A percentile compares a stretch with the other conserved stretches of the same genome.
Evolutionary conservation across 2,888 invertebrate species (phyloP).

Genomic region (Chydorus sphaericus): DNA sequence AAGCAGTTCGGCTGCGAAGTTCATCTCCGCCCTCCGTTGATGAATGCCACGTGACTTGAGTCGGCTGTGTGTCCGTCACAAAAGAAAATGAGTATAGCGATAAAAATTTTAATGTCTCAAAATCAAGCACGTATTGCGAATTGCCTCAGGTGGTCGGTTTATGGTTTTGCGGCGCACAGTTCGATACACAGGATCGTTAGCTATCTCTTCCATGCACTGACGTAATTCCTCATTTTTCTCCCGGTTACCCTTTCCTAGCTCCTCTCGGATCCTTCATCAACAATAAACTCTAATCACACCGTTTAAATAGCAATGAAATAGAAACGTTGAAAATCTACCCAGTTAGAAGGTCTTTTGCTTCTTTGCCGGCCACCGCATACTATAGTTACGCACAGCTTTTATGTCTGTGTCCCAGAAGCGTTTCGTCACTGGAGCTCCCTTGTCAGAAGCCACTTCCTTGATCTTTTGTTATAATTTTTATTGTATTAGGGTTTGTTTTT

Average conservation of each 20-base stretch:
- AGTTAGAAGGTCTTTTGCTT: slow-evolving; percentile 1
- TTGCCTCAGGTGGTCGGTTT: slow-evolving; percentile 4
- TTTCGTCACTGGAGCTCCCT: slow-evolving; percentile 53
- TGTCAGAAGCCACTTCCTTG: slow-evolving; percentile 69
- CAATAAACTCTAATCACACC: background rate
- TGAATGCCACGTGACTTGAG: no score
- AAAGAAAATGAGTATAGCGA: no score
- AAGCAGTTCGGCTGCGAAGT: no score
- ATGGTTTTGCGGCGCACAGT: background rate
- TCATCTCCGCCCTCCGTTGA: no score
- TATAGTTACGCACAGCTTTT: slow-evolving; percentile 52
- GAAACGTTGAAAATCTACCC: background rate
- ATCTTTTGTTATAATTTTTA: no score
- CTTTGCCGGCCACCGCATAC: slow-evolving; percentile 30
- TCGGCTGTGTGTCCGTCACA: no score
- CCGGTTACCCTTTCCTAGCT: background rate
- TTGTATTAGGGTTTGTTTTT: no score
- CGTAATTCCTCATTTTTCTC: background rate
- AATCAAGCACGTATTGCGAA: no score
- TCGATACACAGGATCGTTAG: slow-evolving; percentile 9
- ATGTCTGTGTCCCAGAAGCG: slow-evolving; percentile 70
- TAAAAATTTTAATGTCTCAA: no score
- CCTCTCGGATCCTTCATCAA: background rate
- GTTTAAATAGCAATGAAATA: background rate
- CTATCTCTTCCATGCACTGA: slow-evolving; percentile 10